phyloP scores from a whole-genome alignment of 2,113 vertebrate species.

The Corythornis cristatus region DNA sequence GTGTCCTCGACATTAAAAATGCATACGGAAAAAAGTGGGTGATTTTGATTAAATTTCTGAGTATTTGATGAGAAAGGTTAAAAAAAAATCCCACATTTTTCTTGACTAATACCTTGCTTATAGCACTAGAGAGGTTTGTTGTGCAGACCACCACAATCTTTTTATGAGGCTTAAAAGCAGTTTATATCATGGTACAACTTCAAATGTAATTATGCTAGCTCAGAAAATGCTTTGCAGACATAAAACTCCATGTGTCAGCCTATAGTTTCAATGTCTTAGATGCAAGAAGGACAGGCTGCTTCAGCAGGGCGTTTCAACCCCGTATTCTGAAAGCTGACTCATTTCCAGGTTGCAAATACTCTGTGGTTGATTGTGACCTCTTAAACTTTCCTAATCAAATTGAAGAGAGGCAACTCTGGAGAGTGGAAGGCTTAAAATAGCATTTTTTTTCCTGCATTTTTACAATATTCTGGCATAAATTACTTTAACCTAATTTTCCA shows the following conservation, averaged over 20 bases:
- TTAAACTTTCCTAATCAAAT: conserved; percentile 13
- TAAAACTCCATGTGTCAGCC: background rate
- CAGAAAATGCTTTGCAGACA: conserved; percentile 30
- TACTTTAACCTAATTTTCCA: background rate
- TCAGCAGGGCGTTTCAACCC: background rate
- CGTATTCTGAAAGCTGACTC: background rate
- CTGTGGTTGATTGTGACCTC: background rate
- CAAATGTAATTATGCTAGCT: background rate
- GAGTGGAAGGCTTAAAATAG: background rate
- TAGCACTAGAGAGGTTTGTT: background rate
- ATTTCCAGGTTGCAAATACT: background rate
- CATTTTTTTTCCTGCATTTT: background rate
- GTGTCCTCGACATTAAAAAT: conserved; percentile 38
- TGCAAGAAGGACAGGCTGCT: conserved; percentile 2
- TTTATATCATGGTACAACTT: conserved; percentile 36
- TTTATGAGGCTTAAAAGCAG: conserved; percentile 42
- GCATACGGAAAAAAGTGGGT: background rate
- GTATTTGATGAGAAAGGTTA: conserved; percentile 32
- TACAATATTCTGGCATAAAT: background rate
- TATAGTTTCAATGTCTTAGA: background rate
- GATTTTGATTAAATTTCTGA: conserved; percentile 28
- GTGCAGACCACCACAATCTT: conserved; percentile 18
- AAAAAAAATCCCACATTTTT: background rate
- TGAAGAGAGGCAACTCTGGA: background rate
- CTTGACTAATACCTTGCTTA: conserved; percentile 41